A percentile compares a stretch with the other conserved stretches of the same genome.
Evolutionary conservation across 1,140 invertebrate genomes (phyloP).

Genomic region (Ceratosolen solmsi): DNA sequence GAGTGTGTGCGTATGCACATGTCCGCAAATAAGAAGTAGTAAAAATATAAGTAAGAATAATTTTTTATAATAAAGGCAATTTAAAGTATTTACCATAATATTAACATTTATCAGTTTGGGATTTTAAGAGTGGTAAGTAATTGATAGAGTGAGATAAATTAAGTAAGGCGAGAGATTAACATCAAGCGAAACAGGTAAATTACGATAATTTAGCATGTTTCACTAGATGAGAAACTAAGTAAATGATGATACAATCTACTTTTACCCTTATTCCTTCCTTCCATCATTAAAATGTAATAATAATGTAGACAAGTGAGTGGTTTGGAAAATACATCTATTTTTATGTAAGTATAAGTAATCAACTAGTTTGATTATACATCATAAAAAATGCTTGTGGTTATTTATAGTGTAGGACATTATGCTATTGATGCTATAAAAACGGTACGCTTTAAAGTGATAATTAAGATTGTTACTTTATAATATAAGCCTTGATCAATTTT

Average conservation of each 20-base stretch:
- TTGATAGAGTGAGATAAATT: neutral
- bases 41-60: too few species aligned
- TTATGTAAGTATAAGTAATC: neutral
- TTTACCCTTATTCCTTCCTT: too few species aligned
- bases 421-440: neutral
- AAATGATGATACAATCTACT: neutral
- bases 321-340: neutral
- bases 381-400: neutral
- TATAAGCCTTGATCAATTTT: too few species aligned
- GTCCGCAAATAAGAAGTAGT: too few species aligned
- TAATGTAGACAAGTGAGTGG: neutral
- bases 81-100: too few species aligned
- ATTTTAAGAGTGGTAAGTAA: too few species aligned
- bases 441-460: neutral
- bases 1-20: too few species aligned
- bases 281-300: neutral
- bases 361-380: neutral
- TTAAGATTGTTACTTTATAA: neutral
- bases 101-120: too few species aligned
- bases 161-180: too few species aligned
- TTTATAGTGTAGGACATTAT: neutral
- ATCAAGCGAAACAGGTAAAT: slow-evolving; percentile 25
- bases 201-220: neutral
- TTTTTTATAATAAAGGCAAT: too few species aligned
- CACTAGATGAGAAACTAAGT: neutral